phyloP scores from a whole-genome alignment of 1,140 invertebrate genomes.

The Meloidogyne floridensis region DNA sequence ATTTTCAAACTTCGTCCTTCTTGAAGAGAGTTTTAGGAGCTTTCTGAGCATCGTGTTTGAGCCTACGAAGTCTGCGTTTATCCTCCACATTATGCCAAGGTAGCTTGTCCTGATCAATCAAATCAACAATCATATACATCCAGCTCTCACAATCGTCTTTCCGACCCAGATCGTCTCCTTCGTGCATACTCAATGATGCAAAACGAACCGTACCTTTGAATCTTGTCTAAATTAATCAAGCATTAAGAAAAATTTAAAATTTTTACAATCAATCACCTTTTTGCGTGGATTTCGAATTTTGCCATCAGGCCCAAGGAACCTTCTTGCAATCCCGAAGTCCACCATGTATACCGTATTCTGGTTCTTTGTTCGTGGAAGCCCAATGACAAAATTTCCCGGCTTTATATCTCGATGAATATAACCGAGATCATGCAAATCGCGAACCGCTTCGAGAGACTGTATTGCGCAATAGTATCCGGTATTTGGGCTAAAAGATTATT shows the following conservation, averaged over 20 bases:
- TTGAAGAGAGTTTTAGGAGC: not conserved
- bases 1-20: not conserved
- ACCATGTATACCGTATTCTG: constrained; percentile 13
- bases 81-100: not conserved
- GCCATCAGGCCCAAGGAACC: not conserved
- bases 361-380: constrained; percentile 22
- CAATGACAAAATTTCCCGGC: constrained; percentile 57
- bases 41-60: not conserved
- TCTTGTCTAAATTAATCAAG: not conserved
- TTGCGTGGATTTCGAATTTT: not conserved
- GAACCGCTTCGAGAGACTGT: constrained; percentile 54
- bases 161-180: not conserved
- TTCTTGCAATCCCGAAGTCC: constrained; percentile 15
- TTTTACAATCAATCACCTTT: not conserved
- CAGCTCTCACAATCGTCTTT: constrained; percentile 23
- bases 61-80: not conserved
- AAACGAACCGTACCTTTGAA: constrained; percentile 31
- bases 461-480: constrained; percentile 53
- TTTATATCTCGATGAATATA: constrained; percentile 60
- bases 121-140: constrained; percentile 22
- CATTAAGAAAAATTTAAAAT: not conserved
- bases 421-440: constrained; percentile 52
- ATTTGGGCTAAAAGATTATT: constrained; percentile 40
- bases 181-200: constrained; percentile 16
- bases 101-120: not conserved